Evolutionary conservation across 2,888 invertebrate species (phyloP), one percentile per base, ranked within the genome.

Genomic region (Ormia ochracea): DNA sequence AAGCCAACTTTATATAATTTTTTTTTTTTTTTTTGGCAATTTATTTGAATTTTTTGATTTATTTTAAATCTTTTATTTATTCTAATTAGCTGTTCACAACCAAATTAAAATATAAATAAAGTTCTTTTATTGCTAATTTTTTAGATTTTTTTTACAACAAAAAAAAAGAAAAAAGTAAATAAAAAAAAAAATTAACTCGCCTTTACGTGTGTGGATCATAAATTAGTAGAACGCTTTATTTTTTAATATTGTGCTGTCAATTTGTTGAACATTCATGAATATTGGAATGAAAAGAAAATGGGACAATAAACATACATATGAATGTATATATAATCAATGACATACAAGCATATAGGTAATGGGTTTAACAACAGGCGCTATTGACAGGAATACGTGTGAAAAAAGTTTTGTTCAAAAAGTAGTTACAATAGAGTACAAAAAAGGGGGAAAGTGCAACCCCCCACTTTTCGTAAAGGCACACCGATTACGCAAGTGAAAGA

Each of bases 1-100:
- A 43, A 75, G 36, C 48, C n/a, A n/a, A n/a, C n/a, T n/a, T n/a
- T n/a, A n/a, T n/a, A n/a, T n/a, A 6, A 6, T 41, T 52, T 50
- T 43, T 26, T 19, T 65, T 31, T 50, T 6, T 17, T 14, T 45
- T 61, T 65, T 26, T 23, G 31, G 19, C 52, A 36, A 66, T 72
- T 66, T 78, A 61, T 54, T 36, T 69, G 58, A 63, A 52, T 58
- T 38, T 54, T 76, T 68, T 76, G 80, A 80, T 80, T 80, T 80
- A 76, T 80, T 58, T 61, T 50, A 80, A 76, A 80, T 80, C 68
- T 76, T 80, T 74, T 73, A 76, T 76, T 80, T 80, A 76, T 80
- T 80, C 72, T 80, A 80, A 80, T 80, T 80, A 80, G 80, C 65
- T 76, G 76, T 68, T 80, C 50, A 63, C 68, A 76, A 80, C 68